Percentiles rank a stretch among this genome's conserved stretches.
These are phyloP conservation scores for Notoglanidium macrostoma DNA, from an alignment of 2,797 vertebrate species.

Conservation along the genomic window DNA sequence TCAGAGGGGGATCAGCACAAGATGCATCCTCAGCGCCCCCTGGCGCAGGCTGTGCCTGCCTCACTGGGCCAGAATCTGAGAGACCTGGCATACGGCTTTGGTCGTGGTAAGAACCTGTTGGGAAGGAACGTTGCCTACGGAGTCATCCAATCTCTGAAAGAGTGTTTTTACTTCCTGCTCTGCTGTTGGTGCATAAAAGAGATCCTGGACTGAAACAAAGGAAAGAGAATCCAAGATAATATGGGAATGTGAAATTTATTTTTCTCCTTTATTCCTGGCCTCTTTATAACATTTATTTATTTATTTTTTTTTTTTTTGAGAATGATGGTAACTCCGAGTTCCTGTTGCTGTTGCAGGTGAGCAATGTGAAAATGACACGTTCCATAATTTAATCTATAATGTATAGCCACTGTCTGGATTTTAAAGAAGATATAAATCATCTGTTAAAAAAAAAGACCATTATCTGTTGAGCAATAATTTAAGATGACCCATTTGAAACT, in stretches of 20 bases:
- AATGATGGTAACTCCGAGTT: not conserved
- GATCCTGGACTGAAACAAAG: slow-evolving; percentile 81
- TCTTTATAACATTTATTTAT: not conserved
- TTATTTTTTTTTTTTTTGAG: not conserved
- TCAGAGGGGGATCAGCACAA: slow-evolving; percentile 36
- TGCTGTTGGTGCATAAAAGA: slow-evolving; percentile 93
- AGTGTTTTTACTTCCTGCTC: slow-evolving; percentile 84
- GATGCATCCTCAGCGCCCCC: slow-evolving; percentile 73
- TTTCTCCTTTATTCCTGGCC: not conserved
- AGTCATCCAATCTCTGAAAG: slow-evolving; percentile 77
- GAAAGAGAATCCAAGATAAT: slow-evolving; percentile 15
- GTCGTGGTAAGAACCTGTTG: slow-evolving; percentile 67
- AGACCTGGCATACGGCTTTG: slow-evolving; percentile 71
- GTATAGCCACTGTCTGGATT: not conserved
- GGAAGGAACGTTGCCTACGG: slow-evolving; percentile 74
- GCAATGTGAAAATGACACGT: not conserved
- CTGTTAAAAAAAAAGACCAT: not conserved
- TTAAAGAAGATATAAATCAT: not conserved
- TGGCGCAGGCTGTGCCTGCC: slow-evolving; percentile 76
- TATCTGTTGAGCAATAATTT: not conserved
- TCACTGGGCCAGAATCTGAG: slow-evolving; percentile 70
- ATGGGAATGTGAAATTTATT: not conserved
- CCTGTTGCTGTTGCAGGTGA: not conserved
- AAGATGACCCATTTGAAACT: not conserved
- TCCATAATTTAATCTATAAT: not conserved